These are phyloP conservation scores for Chloropsis cyanopogon DNA, from an alignment of 2,113 vertebrate genomes.

Conservation along the genomic window DNA sequence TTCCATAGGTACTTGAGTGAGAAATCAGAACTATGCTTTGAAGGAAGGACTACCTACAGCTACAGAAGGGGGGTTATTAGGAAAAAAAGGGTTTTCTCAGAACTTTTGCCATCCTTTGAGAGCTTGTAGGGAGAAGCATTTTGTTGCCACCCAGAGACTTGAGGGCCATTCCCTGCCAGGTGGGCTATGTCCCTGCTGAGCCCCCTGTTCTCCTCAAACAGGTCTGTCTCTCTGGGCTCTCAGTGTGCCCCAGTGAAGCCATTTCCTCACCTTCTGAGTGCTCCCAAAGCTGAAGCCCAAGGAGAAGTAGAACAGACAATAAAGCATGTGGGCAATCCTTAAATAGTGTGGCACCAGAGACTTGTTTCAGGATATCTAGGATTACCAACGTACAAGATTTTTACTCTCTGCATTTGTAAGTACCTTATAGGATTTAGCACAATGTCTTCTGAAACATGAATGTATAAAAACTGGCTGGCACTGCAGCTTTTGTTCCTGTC, in stretches of 20 bases:
- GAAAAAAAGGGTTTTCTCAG: neutral
- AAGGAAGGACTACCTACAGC: neutral
- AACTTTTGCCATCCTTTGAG: neutral
- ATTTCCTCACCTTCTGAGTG: neutral
- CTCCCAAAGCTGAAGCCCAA: neutral
- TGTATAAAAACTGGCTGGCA: neutral
- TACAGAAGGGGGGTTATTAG: neutral
- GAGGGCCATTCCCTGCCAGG: neutral
- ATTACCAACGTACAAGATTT: neutral
- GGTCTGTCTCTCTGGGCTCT: neutral
- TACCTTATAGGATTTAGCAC: neutral
- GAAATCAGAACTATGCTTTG: neutral
- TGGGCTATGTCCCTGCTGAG: neutral
- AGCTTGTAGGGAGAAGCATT: neutral
- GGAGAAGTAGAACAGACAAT: neutral
- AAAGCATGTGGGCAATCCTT: neutral
- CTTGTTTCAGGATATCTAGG: neutral
- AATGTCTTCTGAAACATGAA: neutral
- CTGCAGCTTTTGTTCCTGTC: neutral
- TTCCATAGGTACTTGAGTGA: neutral
- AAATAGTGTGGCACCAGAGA: neutral
- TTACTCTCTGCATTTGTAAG: neutral
- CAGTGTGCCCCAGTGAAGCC: neutral
- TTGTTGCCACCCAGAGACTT: neutral
- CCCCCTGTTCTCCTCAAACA: neutral